These are phyloP conservation scores for Ericerus pela DNA, from an alignment of 1,140 invertebrate genomes.

Conservation along the genomic window DNA sequence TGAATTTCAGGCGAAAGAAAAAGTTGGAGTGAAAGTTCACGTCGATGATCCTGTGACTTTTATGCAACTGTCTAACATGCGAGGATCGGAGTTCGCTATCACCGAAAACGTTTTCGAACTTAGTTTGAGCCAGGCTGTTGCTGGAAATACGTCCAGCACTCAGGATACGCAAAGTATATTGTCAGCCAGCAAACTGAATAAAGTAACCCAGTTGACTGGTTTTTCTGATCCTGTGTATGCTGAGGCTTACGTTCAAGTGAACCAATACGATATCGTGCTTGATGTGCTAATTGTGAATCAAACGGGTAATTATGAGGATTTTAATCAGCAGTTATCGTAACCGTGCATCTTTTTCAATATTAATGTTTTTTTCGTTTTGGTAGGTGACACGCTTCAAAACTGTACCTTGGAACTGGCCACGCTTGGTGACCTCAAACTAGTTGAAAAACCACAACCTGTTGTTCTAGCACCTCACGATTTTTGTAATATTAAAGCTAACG, in stretches of 20 bases:
- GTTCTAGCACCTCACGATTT: conserved; percentile 94
- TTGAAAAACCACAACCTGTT: conserved; percentile 90
- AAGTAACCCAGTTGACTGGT: conserved; percentile 98
- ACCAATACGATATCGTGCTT: conserved; percentile 97
- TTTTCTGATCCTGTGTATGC: conserved; percentile 99
- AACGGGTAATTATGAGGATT: conserved; percentile 43
- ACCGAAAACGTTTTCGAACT: conserved; percentile 87
- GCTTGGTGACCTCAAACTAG: conserved; percentile 90
- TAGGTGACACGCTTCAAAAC: conserved; percentile 87
- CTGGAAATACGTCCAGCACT: conserved; percentile 33
- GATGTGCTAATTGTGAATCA: conserved; percentile 97
- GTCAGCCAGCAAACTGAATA: conserved; percentile 49
- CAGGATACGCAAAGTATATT: conserved; percentile 16
- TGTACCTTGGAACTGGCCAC: conserved; percentile 95
- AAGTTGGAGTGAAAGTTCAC: conserved; percentile 53
- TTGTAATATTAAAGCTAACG: conserved; percentile 94
- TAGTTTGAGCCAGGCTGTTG: conserved; percentile 79
- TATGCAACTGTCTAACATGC: conserved; percentile 59
- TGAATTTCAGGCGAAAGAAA: conserved; percentile 45
- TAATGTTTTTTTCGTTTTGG: conserved; percentile 21
- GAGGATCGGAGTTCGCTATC: conserved; percentile 50
- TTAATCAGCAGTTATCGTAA: background rate
- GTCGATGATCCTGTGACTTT: conserved; percentile 80
- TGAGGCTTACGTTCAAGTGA: conserved; percentile 97
- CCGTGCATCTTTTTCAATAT: background rate